phyloP scores from a whole-genome alignment of 2,888 invertebrate species.

The Standfussiana lucernea region DNA sequence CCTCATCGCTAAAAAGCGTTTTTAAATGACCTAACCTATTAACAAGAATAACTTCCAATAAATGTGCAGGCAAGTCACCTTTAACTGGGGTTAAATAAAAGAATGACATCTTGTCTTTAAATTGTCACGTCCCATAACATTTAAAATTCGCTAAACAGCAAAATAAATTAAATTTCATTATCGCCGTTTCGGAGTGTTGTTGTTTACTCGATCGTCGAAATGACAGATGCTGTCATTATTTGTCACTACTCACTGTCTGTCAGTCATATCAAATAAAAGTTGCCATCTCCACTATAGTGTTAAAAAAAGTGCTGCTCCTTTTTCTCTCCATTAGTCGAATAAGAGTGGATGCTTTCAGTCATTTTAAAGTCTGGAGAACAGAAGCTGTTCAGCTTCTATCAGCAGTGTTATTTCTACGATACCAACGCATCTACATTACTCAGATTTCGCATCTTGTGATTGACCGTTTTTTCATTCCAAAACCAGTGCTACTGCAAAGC shows the following conservation, averaged over 20 bases:
- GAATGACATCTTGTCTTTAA: conserved; percentile 82
- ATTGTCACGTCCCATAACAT: conserved; percentile 38
- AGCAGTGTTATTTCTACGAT: background rate
- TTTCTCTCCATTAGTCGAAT: background rate
- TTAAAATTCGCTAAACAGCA: background rate
- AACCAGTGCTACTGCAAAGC: background rate
- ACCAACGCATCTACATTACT: background rate
- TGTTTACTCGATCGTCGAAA: conserved; percentile 14
- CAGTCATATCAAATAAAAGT: background rate
- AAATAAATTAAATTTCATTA: background rate
- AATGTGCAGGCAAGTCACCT: conserved; percentile 89
- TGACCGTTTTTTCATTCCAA: background rate
- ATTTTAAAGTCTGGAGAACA: background rate
- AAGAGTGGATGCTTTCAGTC: fast-evolving
- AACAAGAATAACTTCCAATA: conserved; percentile 88
- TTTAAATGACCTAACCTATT: conserved; percentile 89
- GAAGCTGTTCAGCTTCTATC: background rate
- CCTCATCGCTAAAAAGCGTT: conserved; percentile 76
- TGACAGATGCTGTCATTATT: background rate
- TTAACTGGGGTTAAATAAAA: conserved; percentile 91
- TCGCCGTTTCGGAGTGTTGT: background rate
- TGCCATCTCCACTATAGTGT: background rate
- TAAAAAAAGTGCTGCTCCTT: background rate
- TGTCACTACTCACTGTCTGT: conserved; percentile 3
- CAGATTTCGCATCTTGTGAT: background rate